Conservation (phyloP, 2,888 invertebrate species). For the Caenorhabditis macrosperma region DNA sequence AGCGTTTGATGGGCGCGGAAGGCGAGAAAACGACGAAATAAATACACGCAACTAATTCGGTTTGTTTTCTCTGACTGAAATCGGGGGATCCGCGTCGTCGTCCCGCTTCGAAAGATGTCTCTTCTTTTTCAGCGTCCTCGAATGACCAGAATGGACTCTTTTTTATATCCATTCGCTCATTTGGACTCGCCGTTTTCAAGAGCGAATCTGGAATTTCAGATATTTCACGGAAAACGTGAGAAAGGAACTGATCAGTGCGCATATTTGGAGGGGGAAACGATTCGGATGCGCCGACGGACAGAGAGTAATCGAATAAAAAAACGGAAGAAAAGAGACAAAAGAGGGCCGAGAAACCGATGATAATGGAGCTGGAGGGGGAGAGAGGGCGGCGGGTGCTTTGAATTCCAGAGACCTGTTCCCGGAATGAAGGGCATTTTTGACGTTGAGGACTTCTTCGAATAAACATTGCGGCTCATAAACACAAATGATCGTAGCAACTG, state of each 20-base stretch:
- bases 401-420: not conserved
- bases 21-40: not conserved
- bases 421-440: no score
- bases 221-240: not conserved
- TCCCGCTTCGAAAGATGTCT: not conserved
- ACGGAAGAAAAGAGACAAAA: not conserved
- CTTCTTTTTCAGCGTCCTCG: not conserved
- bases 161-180: no score
- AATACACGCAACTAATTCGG: not conserved
- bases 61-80: constrained; percentile 1
- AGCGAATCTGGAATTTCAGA: no score
- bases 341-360: not conserved
- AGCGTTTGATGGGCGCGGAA: not conserved
- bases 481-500: no score
- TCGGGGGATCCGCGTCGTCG: not conserved
- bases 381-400: not conserved
- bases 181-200: no score
- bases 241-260: not conserved
- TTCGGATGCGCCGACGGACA: not conserved
- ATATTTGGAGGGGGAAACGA: no score
- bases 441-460: no score
- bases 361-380: not conserved
- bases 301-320: not conserved
- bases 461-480: no score
- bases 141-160: not conserved